Evolutionary conservation across 1,140 invertebrate genomes (phyloP).

Genomic region (Drosophila pseudoobscura): DNA sequence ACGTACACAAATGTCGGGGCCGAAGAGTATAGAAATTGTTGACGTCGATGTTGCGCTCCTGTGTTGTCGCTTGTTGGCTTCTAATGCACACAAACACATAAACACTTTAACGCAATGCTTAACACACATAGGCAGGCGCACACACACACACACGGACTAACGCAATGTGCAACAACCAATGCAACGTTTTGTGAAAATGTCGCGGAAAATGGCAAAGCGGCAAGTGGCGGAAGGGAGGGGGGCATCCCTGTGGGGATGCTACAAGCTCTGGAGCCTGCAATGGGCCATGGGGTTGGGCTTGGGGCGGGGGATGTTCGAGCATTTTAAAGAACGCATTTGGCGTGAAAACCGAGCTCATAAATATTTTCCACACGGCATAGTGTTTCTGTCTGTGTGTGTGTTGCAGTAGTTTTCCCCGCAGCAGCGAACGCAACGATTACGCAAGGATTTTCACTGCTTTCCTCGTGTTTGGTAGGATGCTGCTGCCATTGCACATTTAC

Average conservation of each 20-base stretch:
- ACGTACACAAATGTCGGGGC: background rate
- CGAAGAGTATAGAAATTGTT: slow-evolving; percentile 24
- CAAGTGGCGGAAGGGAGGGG: background rate
- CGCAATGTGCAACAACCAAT: slow-evolving; percentile 41
- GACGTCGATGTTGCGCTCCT: background rate
- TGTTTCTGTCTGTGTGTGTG: slow-evolving; percentile 16
- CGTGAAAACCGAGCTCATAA: slow-evolving; percentile 75
- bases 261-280: too few species aligned
- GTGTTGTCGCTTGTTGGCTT: slow-evolving; percentile 13
- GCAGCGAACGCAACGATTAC: slow-evolving; percentile 56
- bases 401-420: slow-evolving; percentile 41
- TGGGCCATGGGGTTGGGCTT: background rate
- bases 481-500: slow-evolving; percentile 45
- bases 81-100: slow-evolving; percentile 53
- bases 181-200: slow-evolving; percentile 56
- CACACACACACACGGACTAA: slow-evolving; percentile 14
- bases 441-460: slow-evolving; percentile 71
- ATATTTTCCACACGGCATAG: slow-evolving; percentile 74
- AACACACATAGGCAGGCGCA: slow-evolving; percentile 32
- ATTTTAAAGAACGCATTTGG: slow-evolving; percentile 72
- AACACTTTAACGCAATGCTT: slow-evolving; percentile 74
- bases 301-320: background rate
- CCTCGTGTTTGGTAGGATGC: slow-evolving; percentile 1
- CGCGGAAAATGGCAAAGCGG: slow-evolving; percentile 41
- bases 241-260: background rate